Base-by-base conservation (phyloP, 1,140 invertebrate genomes). In the Drosophila seguyi region DNA sequence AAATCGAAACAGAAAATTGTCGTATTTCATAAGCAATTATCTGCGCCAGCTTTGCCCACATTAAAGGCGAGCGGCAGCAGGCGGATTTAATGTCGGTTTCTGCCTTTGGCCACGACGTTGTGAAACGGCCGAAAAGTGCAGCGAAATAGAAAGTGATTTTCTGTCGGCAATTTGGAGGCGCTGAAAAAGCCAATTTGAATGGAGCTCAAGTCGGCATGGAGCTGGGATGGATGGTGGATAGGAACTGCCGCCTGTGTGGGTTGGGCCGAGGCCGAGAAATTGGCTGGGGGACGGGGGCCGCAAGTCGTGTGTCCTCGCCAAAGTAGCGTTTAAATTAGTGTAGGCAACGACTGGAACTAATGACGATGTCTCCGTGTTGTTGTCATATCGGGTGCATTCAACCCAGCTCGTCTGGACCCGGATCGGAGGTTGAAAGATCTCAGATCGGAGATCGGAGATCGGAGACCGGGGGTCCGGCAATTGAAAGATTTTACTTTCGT, bases 71-170 rank as follows among this genome's bases (percentile, higher is more conserved):
- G 44, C 31, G n/a, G 47, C 25, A 29, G 60, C 61, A 66, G 66
- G 66, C 65, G 65, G 65, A 69, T 55, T 39, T 69, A 57, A 69
- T 62, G 31, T 77, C 20, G 42, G 39, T 61, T 61, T 55, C 6
- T 39, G 65, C 55, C 16, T 36, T 36, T 56, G 74, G 34, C 44
- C 48, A 34, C 63, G 41, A 20, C 41, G 34, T 60, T 69, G 57
- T 55, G 81, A 75, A 77, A 80, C 56, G 60, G 58, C 41, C 69
- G 65, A 68, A 52, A 75, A 75, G 71, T 75, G 71, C 73, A 75
- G 74, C 68, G 85, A 79, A 88, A 85, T 88, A 88, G 85, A 88
- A 88, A 88, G 85, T 88, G 81, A 88, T 88, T 88, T 79, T 67
- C 52, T 83, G 71, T 82, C 76, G 50, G 69, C 82, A 71, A 87